Conservation (phyloP, 1,140 invertebrate genomes). For the Maconellicoccus hirsutus region DNA sequence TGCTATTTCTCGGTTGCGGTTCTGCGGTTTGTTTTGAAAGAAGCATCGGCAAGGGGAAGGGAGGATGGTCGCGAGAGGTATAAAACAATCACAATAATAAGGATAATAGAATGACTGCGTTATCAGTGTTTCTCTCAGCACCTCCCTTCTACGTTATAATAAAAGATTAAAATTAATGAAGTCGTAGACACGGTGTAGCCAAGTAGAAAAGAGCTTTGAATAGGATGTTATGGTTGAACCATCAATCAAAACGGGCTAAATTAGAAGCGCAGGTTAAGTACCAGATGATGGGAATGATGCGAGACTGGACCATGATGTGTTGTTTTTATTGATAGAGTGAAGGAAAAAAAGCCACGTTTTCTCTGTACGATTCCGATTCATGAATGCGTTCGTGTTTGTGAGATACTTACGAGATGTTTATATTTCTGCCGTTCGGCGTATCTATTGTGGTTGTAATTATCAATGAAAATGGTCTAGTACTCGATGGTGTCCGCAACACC, state of each 20-base stretch:
- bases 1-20: too few relatives aligned
- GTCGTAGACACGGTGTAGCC: neutral
- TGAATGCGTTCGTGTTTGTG: neutral
- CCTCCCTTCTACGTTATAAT: neutral
- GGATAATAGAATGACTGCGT: neutral
- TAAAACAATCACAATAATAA: neutral
- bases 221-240: neutral
- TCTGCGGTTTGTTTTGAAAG: too few relatives aligned
- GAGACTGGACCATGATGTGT: neutral
- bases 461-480: too few relatives aligned
- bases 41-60: too few relatives aligned
- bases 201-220: neutral
- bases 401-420: neutral
- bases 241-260: neutral
- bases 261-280: neutral
- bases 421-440: too few relatives aligned
- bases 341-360: neutral
- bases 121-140: neutral
- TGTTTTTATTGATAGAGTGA: slow-evolving; percentile 4
- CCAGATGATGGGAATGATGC: neutral
- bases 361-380: neutral
- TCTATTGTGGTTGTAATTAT: neutral
- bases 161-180: slow-evolving; percentile 1
- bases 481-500: too few relatives aligned
- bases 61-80: too few relatives aligned